Evolutionary conservation across 2,888 invertebrate genomes (phyloP).

Genomic region (Macrosiphum euphorbiae): DNA sequence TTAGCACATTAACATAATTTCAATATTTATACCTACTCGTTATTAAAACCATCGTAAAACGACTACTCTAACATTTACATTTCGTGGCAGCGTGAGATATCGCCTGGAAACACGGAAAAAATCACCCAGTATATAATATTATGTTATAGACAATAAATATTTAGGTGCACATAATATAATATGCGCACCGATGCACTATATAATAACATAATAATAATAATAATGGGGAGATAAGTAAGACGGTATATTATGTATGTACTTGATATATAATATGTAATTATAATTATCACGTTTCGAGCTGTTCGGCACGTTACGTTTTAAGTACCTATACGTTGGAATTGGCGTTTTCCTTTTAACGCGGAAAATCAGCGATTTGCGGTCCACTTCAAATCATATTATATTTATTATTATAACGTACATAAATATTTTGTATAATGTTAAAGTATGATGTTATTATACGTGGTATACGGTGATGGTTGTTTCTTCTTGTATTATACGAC

Average conservation of each 20-base stretch:
- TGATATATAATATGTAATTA: neutral
- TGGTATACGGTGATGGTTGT: neutral
- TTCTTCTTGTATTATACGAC: neutral
- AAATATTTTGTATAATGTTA: neutral
- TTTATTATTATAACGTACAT: neutral
- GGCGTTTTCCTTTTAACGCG: neutral
- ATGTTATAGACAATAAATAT: neutral
- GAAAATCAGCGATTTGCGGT: neutral
- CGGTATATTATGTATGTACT: neutral
- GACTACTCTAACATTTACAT: too few relatives aligned
- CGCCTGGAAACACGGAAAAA: too few relatives aligned
- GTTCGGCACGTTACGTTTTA: neutral
- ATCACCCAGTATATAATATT: too few relatives aligned
- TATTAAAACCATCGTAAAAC: too few relatives aligned
- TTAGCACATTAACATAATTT: too few relatives aligned
- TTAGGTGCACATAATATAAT: neutral
- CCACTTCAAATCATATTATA: neutral
- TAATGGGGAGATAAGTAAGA: neutral
- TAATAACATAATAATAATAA: neutral
- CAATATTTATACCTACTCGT: too few relatives aligned
- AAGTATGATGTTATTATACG: neutral
- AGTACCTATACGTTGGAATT: neutral
- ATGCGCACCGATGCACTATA: slow-evolving; percentile 1
- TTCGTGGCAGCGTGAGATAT: too few relatives aligned
- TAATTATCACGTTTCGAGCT: neutral